Conservation (phyloP, 2,888 invertebrate genomes). For the Protodeltote pygarga region DNA sequence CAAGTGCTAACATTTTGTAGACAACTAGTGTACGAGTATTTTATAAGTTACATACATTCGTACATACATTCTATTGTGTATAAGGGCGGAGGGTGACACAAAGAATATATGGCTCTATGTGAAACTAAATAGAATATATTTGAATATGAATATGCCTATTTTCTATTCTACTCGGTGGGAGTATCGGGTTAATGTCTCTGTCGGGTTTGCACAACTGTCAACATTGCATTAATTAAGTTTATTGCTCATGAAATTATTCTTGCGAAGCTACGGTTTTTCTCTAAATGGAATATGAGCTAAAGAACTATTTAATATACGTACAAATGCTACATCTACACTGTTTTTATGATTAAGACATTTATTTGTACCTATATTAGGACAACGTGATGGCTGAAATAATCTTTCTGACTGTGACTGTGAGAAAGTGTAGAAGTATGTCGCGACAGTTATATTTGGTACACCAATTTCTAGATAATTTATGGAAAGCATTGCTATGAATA, state of each 20-base stretch:
- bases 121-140: constrained; percentile 51
- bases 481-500: too few species aligned
- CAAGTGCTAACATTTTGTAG: constrained; percentile 25
- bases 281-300: too few species aligned
- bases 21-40: constrained; percentile 13
- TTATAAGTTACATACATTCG: constrained; percentile 28
- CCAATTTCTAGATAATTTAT: too few species aligned
- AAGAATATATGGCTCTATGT: constrained; percentile 45
- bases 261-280: not conserved
- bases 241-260: not conserved
- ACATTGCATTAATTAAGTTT: constrained; percentile 27
- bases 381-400: too few species aligned
- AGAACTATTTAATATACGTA: too few species aligned
- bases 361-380: not conserved
- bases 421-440: too few species aligned
- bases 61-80: constrained; percentile 36
- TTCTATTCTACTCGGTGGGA: constrained; percentile 39
- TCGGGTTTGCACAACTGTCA: constrained; percentile 31
- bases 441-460: too few species aligned
- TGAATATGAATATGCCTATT: constrained; percentile 50
- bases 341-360: too few species aligned
- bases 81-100: constrained; percentile 33
- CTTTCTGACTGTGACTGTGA: too few species aligned
- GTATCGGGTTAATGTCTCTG: constrained; percentile 41
- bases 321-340: too few species aligned